These are phyloP conservation scores for Cichladusa arquata DNA, from an alignment of 2,113 vertebrate genomes.

Conservation along the genomic window DNA sequence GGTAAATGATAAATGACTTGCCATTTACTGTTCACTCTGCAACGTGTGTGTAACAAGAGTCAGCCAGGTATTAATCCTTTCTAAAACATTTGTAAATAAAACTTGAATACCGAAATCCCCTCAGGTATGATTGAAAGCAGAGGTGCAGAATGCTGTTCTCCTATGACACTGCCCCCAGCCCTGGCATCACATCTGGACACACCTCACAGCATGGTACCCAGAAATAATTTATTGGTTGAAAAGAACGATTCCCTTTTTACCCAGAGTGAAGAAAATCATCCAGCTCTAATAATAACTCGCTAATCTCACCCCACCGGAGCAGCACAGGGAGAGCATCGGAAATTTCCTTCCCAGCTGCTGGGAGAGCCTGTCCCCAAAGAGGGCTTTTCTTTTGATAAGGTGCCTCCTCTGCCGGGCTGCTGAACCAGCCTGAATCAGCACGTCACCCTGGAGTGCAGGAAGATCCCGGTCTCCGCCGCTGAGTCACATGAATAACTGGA, in stretches of 20 bases:
- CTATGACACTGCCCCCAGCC: not conserved
- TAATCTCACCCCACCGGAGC: not conserved
- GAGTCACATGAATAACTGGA: constrained; percentile 83
- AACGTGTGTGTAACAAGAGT: not conserved
- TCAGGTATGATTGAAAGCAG: not conserved
- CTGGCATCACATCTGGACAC: not conserved
- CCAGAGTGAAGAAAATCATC: not conserved
- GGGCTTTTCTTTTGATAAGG: constrained; percentile 72
- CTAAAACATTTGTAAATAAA: not conserved
- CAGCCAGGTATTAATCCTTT: not conserved
- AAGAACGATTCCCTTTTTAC: not conserved
- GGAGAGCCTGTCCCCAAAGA: constrained; percentile 16
- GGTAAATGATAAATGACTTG: not conserved
- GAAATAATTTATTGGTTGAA: not conserved
- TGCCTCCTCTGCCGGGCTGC: constrained; percentile 45
- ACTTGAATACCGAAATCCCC: rapidly evolving
- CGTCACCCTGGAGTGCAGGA: constrained; percentile 60
- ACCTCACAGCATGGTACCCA: not conserved
- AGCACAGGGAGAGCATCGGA: not conserved
- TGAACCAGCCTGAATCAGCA: constrained; percentile 77
- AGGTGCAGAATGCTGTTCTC: not conserved
- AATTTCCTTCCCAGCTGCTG: constrained; percentile 21
- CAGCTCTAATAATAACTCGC: not conserved
- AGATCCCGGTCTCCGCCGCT: constrained; percentile 70
- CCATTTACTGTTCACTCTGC: not conserved